Base-by-base conservation (phyloP, 2,797 vertebrate species). In the Acanthornis magna region DNA sequence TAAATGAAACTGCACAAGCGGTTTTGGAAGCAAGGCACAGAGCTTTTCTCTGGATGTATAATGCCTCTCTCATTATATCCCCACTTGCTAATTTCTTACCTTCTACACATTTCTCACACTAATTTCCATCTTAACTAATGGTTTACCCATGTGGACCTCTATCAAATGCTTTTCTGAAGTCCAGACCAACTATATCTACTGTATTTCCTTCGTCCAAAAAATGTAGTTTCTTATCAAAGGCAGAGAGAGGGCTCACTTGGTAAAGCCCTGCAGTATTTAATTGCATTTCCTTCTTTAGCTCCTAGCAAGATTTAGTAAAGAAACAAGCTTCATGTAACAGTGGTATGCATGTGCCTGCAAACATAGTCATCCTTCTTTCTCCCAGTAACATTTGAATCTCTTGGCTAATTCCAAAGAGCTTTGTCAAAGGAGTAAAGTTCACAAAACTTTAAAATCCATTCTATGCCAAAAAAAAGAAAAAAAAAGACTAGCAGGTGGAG, bases 111-210 rank as follows among this genome's bases (percentile, higher is more conserved):
- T 93, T 88, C 50, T 74, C 27, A 45, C 50, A 45, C 55, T 90
- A 66, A 92, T 91, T 93, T 92, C 74, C 54, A 55, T 92, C 58
- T 83, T 77, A 84, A 83, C 70, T 84, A 73, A 73, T 85, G 34
- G 75, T 72, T 90, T 94, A 48, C 27, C 86, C 80, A 51, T 21
- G n/a, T 58, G 73, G 57, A 47, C 25, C 7, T 77, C 4, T 34
- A 86, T 80, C 29, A 71, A 38, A 78, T 81, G 47, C 66, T 65
- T 91, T 88, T 68, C 50, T 75, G 65, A 61, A 81, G 47, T 68
- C 51, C 74, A 78, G 58, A 61, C 47, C 6, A 1, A 65, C 36
- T 80, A 14, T 10, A n/a, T 72, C 58, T 75, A 10, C 43, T 86
- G 38, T 70, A 62, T 66, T 89, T 93, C 70, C 66, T 84, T 84